Evolutionary conservation across 1,140 invertebrate genomes (phyloP).

Genomic region (Pseudomyrmex cubaensis): DNA sequence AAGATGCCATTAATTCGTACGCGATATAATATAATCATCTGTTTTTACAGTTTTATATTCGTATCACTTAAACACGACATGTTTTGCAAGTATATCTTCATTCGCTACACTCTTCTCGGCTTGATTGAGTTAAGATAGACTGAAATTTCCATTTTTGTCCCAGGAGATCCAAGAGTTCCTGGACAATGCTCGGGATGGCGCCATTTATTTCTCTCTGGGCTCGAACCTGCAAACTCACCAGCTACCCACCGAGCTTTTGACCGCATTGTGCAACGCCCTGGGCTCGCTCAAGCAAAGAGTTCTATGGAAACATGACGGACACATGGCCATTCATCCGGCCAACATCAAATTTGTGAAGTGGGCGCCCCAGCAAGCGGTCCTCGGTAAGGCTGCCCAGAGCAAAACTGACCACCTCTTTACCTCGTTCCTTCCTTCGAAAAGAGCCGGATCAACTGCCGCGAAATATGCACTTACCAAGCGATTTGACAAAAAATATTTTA

Average conservation of each 20-base stretch:
- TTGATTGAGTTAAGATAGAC: constrained; percentile 21
- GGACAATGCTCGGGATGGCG: constrained; percentile 85
- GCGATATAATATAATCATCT: too few relatives aligned
- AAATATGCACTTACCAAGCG: constrained; percentile 58
- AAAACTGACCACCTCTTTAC: constrained; percentile 50
- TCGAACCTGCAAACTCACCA: constrained; percentile 86
- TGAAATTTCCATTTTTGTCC: constrained; percentile 15
- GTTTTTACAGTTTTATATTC: too few relatives aligned
- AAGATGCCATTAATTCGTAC: too few relatives aligned
- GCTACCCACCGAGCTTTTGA: constrained; percentile 81
- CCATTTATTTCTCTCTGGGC: constrained; percentile 88
- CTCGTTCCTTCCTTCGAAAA: constrained; percentile 32
- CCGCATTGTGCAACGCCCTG: constrained; percentile 85
- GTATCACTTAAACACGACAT: neutral
- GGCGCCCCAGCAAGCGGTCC: constrained; percentile 90
- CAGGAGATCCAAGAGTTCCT: constrained; percentile 85
- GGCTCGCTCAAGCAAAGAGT: constrained; percentile 87
- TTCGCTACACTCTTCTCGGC: too few relatives aligned
- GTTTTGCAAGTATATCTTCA: neutral
- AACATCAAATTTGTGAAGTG: constrained; percentile 88
- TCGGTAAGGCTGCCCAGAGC: constrained; percentile 82
- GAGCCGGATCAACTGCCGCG: constrained; percentile 53
- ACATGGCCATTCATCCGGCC: constrained; percentile 81
- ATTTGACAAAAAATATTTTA: constrained; percentile 38
- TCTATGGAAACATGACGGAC: constrained; percentile 87